A percentile compares a stretch with the other conserved stretches of the same genome.
Evolutionary conservation across 2,113 vertebrate genomes (phyloP).

Genomic region (Macaca mulatta): DNA sequence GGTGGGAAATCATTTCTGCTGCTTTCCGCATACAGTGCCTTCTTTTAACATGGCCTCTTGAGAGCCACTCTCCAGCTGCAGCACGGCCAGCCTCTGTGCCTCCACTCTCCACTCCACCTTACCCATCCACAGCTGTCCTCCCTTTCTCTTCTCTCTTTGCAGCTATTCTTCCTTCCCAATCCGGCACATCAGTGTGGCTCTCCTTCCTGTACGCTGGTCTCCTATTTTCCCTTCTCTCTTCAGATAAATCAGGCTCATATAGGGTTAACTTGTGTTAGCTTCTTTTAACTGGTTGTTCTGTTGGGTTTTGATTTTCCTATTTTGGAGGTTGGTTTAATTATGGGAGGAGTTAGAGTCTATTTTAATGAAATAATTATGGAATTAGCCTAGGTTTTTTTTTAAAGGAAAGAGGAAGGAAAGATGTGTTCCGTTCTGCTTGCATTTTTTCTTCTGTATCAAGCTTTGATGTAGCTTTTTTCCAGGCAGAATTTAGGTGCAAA

Average conservation of each 20-base stretch:
- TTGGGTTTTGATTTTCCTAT: background rate
- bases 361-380: no score
- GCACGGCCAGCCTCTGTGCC: background rate
- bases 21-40: background rate
- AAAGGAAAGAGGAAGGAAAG: no score
- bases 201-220: accelerated
- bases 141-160: background rate
- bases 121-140: background rate
- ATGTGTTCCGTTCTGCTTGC: accelerated
- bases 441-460: background rate
- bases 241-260: accelerated
- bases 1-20: background rate
- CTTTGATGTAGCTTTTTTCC: accelerated
- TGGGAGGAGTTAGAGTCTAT: background rate
- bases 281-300: background rate
- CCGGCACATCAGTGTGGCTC: accelerated
- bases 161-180: no score
- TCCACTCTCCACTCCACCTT: background rate
- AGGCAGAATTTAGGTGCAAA: background rate
- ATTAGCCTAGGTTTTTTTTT: accelerated
- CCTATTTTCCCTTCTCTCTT: background rate
- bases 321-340: background rate
- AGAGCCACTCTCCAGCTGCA: background rate
- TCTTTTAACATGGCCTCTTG: background rate
- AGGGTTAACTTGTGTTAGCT: background rate